Base-by-base conservation (phyloP, 2,888 invertebrate species). In the Phengaris alcon region DNA sequence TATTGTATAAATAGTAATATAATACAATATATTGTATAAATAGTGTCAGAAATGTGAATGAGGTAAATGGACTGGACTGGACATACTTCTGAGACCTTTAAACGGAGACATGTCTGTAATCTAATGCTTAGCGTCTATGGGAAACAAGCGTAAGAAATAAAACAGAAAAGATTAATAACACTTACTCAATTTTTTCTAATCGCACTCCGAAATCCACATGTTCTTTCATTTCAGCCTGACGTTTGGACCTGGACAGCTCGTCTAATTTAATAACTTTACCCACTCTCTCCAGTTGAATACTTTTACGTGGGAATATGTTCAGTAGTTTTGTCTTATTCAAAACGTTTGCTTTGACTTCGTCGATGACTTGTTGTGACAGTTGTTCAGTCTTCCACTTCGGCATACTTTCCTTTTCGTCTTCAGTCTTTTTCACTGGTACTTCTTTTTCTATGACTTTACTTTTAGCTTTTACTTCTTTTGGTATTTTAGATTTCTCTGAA, bases 101-200 rank as follows among this genome's bases (percentile, higher is more conserved):
- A 35, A 35, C 4, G 35, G 35, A 4, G 35, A 35, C 35, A 35
- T 35, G 4, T 35, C 35, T 35, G 35, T 35, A 1, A 3, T 35
- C 35, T 35, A 35, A 35, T 35, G 1, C 4, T 3, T 35, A 35
- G 35, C 35, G 35, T 35, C 35, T 35, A 35, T 35, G 35, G 35
- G 4, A 35, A 35, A 35, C 4, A 35, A 35, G 35, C 35, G 35
- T 35, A 35, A 4, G 3, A 48, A 48, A 6, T 7, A 48, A 48
- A 48, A 48, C 35, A 35, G 35, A 35, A 35, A 35, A 35, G 9
- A 57, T 15, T 8, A 57, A 57, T 9, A 15, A 15, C 81, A 90
- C 91, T 90, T 84, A 92, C 92, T 82, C 87, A 12, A 84, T 86
- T 81, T 78, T 88, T 74, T 89, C 90, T 10, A 91, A 75, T 75